Evolutionary conservation across 2,113 vertebrate species (phyloP).

Genomic region (Addax nasomaculatus): DNA sequence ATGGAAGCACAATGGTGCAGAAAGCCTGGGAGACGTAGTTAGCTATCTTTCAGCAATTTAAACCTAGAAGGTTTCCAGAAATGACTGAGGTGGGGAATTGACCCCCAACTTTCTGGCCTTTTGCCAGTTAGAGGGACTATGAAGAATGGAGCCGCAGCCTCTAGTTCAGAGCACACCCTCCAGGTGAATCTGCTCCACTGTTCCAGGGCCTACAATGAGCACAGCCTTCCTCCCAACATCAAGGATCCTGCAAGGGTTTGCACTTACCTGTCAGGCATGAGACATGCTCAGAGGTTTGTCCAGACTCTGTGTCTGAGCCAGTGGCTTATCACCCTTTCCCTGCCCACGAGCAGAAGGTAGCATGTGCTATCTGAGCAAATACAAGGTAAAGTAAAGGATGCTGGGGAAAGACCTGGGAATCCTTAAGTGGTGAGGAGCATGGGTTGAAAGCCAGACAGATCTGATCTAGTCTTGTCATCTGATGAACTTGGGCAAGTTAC

Average conservation of each 20-base stretch:
- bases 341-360: background rate
- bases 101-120: slow-evolving; percentile 31
- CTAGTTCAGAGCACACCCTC: background rate
- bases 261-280: background rate
- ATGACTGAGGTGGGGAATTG: slow-evolving; percentile 37
- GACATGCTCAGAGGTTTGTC: background rate
- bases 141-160: background rate
- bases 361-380: background rate
- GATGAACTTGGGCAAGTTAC: background rate
- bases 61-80: slow-evolving; percentile 59
- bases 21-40: background rate
- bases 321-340: background rate
- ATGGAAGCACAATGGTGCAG: background rate
- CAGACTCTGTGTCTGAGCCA: background rate
- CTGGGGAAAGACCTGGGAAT: background rate
- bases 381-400: background rate
- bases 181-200: background rate
- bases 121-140: slow-evolving; percentile 15
- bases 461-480: background rate
- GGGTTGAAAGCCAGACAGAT: background rate
- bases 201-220: background rate
- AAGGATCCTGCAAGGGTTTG: background rate
- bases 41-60: slow-evolving; percentile 57
- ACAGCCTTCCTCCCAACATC: background rate
- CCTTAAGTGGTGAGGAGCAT: background rate